phyloP scores from a whole-genome alignment of 2,113 vertebrate species.

The Erpornis zantholeuca region DNA sequence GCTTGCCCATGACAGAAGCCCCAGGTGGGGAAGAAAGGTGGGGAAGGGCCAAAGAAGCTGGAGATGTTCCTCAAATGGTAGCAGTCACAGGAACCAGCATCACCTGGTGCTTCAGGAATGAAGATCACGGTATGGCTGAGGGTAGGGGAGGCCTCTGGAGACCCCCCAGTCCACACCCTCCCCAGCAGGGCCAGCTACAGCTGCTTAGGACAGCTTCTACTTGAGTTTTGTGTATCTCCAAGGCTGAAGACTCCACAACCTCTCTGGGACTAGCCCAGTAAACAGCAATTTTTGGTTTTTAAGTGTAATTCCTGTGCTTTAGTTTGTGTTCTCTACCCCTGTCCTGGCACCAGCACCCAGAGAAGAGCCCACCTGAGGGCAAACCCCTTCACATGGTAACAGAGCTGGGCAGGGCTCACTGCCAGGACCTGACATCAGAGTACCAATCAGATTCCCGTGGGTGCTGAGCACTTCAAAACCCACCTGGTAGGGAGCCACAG shows the following conservation, averaged over 20 bases:
- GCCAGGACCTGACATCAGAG: neutral
- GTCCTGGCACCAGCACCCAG: neutral
- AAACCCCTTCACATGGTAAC: neutral
- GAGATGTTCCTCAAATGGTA: neutral
- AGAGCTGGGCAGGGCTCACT: neutral
- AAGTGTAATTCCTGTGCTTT: neutral
- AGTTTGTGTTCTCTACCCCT: neutral
- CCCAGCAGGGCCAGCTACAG: neutral
- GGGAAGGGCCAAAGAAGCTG: neutral
- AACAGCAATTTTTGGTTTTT: neutral
- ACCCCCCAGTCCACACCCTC: neutral
- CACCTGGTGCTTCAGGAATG: neutral
- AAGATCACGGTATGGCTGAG: neutral
- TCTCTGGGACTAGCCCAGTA: neutral
- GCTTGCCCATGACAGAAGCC: neutral
- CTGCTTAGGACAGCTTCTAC: neutral
- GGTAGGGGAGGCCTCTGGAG: neutral
- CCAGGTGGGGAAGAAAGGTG: neutral
- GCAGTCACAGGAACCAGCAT: neutral
- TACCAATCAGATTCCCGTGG: rapidly evolving
- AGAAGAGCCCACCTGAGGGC: neutral
- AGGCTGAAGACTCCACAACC: neutral
- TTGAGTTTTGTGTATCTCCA: neutral
- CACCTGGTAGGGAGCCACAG: neutral
- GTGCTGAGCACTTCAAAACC: neutral